Conservation (phyloP, 1,140 invertebrate species). For the Caenorhabditis briggsae region DNA sequence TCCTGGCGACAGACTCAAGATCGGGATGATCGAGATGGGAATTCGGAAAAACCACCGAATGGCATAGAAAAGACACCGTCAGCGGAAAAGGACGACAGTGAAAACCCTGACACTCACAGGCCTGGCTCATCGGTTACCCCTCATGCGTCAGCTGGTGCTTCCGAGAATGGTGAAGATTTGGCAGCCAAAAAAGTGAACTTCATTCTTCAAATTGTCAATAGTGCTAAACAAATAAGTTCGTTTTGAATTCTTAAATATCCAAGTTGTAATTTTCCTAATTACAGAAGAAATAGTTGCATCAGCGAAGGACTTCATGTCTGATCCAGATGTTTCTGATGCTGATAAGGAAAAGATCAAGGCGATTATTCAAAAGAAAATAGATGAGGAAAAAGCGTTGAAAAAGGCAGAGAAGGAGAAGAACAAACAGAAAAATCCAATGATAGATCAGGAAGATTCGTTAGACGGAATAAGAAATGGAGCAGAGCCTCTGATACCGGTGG, state of each 20-base stretch:
- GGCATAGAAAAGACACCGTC: background rate
- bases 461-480: background rate
- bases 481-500: background rate
- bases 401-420: slow-evolving; percentile 29
- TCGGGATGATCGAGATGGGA: background rate
- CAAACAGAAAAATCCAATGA: background rate
- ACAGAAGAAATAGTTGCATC: slow-evolving; percentile 42
- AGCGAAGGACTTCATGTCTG: slow-evolving; percentile 1
- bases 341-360: background rate
- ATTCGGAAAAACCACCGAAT: too few species aligned
- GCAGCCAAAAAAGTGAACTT: slow-evolving; percentile 17
- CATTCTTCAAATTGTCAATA: slow-evolving; percentile 6
- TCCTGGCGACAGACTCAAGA: slow-evolving; percentile 37
- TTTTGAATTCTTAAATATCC: background rate
- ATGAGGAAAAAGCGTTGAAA: background rate
- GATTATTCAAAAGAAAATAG: background rate
- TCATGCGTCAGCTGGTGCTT: background rate
- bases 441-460: background rate
- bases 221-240: slow-evolving; percentile 15
- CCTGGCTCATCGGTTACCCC: background rate
- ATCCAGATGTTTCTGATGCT: background rate
- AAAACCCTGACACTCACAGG: background rate
- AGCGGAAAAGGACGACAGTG: too few species aligned
- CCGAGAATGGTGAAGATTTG: slow-evolving; percentile 13
- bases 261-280: background rate